Evolutionary conservation across 2,113 vertebrate species (phyloP), one percentile per base, ranked within the genome.

Genomic region (Merops nubicus): DNA sequence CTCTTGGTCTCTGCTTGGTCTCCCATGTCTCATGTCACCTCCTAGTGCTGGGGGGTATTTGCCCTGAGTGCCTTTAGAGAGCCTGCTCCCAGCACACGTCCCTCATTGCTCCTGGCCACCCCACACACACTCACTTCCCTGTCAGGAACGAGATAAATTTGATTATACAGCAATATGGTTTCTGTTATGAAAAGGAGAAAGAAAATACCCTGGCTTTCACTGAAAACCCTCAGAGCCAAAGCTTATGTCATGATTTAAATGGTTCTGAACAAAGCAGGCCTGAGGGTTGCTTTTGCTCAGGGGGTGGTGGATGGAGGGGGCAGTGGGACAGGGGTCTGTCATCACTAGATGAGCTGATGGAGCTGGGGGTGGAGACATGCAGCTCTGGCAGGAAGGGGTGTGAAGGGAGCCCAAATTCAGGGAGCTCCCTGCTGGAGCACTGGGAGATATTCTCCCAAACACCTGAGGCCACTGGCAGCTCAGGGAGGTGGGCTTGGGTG

Each of bases 111-210:
- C 36, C 87, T 68, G 70, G 15, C 78, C 73, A 89, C 56, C 60
- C 79, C 85, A 50, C 72, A 54, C 51, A 59, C 67, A 59, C 67
- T 67, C 23, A 6, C 65, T 91, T 79, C 57, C 59, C 38, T 84
- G 33, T 69, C 80, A 59, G 79, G 83, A 92, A 54, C 23, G 60
- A 78, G 82, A 87, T 88, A 87, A 85, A 94, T 94, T 87, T 54
- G 76, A 91, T 96, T 91, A 94, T 74, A 68, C 28, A 67, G 74
- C 73, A 96, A 57, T 97, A 86, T 94, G 88, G 74, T 85, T 92
- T 92, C 60, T 73, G 45, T 94, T 96, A 94, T 34, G 47, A 85
- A 43, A 79, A 79, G 12, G 34, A 70, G 67, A 29, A 95, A 63
- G 68, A 86, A 84, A 90, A 81, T 88, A 89, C 57, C 81, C 70